Evolutionary conservation across 2,113 vertebrate genomes (phyloP).

Genomic region (Halichoeres trimaculatus): DNA sequence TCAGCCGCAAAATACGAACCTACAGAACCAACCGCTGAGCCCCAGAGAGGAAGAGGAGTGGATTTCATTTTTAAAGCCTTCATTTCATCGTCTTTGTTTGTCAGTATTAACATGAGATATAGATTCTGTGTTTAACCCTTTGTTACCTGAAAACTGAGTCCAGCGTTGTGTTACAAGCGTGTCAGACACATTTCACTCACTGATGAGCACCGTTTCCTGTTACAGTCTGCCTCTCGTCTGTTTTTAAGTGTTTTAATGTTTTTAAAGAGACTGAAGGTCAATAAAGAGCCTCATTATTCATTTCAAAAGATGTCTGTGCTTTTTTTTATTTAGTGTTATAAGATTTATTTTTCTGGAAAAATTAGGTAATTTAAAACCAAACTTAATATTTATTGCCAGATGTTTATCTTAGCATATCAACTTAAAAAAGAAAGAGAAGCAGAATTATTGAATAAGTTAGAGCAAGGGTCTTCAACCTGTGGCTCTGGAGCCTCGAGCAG

Average conservation of each 20-base stretch:
- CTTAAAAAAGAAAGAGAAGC: too few species aligned
- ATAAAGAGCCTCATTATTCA: slow-evolving; percentile 43
- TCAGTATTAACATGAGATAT: slow-evolving; percentile 34
- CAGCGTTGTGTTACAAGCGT: slow-evolving; percentile 6
- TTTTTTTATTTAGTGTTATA: too few species aligned
- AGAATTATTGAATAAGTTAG: too few species aligned
- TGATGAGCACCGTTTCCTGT: neutral
- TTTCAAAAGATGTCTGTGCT: neutral
- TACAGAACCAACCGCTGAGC: slow-evolving; percentile 52
- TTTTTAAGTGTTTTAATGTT: slow-evolving; percentile 3
- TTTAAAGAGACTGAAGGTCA: slow-evolving; percentile 26
- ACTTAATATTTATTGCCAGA: too few species aligned
- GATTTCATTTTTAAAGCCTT: neutral
- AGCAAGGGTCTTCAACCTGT: too few species aligned
- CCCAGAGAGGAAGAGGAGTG: neutral
- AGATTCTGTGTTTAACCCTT: neutral
- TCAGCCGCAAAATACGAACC: slow-evolving; percentile 80
- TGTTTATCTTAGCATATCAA: too few species aligned
- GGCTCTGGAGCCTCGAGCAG: too few species aligned
- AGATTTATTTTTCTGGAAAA: too few species aligned
- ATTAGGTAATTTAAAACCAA: too few species aligned
- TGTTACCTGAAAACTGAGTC: neutral
- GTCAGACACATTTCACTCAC: slow-evolving; percentile 24
- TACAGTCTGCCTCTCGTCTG: neutral
- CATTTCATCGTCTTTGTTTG: neutral